These are phyloP conservation scores for Triplophysa tibetana DNA, from an alignment of 2,113 vertebrate genomes.

Conservation along the genomic window DNA sequence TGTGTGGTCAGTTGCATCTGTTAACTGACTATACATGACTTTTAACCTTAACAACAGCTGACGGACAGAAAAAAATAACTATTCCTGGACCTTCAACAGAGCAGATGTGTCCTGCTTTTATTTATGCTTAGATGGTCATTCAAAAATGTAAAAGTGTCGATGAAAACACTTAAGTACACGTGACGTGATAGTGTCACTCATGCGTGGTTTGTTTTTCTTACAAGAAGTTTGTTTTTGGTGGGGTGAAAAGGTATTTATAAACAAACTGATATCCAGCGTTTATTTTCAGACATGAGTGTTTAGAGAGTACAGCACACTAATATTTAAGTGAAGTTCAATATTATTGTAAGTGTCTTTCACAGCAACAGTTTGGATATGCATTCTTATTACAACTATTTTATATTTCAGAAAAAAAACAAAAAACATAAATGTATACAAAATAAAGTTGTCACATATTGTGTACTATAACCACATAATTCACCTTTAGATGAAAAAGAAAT, in stretches of 20 bases:
- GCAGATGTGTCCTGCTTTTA: neutral
- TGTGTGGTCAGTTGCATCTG: slow-evolving; percentile 21
- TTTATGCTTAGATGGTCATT: neutral
- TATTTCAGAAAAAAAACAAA: too few relatives aligned
- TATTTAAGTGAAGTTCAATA: neutral
- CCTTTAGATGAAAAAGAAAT: neutral
- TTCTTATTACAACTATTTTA: neutral
- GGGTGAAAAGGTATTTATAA: neutral
- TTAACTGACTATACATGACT: neutral
- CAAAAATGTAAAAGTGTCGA: neutral
- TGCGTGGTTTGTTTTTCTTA: neutral
- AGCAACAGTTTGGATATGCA: neutral
- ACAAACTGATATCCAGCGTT: neutral
- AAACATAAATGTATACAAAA: too few relatives aligned
- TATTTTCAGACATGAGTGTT: neutral
- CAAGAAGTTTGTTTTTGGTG: neutral
- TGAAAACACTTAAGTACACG: neutral
- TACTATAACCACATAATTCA: too few relatives aligned
- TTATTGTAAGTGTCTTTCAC: neutral
- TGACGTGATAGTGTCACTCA: neutral
- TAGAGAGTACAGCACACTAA: neutral
- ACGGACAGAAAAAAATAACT: neutral
- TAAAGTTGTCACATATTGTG: too few relatives aligned
- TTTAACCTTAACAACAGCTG: slow-evolving; percentile 31
- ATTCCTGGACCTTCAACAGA: neutral